These are phyloP conservation scores for Patella ulyssiponensis DNA, from an alignment of 2,888 invertebrate species.

Conservation along the genomic window DNA sequence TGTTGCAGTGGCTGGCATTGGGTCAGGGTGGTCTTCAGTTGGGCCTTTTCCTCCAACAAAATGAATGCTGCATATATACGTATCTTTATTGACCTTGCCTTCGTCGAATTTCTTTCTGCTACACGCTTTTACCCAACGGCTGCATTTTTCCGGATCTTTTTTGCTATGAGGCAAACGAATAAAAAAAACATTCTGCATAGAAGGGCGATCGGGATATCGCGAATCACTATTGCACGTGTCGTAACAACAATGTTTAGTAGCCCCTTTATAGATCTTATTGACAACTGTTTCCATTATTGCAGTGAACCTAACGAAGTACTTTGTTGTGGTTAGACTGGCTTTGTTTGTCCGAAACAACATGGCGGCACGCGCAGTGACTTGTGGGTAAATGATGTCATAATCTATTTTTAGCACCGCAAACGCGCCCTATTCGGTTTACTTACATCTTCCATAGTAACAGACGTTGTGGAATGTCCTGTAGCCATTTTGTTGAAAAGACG, in stretches of 20 bases:
- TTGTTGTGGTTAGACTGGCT: too few species aligned
- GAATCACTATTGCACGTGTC: not conserved
- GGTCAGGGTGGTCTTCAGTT: conserved; percentile 16
- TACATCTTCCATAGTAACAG: too few species aligned
- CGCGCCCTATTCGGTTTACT: not conserved
- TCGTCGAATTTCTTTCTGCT: not conserved
- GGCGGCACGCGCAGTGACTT: not conserved
- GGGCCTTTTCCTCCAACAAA: conserved; percentile 25
- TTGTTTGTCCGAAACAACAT: not conserved
- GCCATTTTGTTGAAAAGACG: too few species aligned
- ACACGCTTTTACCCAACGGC: conserved; percentile 14
- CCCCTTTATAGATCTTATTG: not conserved
- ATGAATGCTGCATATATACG: conserved; percentile 21
- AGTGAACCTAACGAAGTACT: too few species aligned
- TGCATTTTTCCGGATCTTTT: not conserved
- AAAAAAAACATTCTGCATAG: not conserved
- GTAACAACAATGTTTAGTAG: not conserved
- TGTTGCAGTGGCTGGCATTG: conserved; percentile 8
- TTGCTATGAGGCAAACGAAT: not conserved
- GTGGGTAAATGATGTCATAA: too few species aligned
- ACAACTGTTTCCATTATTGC: too few species aligned
- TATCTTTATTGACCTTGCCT: conserved; percentile 15
- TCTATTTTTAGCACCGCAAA: not conserved
- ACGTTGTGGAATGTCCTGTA: too few species aligned
- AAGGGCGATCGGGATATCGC: not conserved